These are phyloP conservation scores for Hybognathus amarus DNA, from an alignment of 2,797 vertebrate genomes.

Conservation along the genomic window DNA sequence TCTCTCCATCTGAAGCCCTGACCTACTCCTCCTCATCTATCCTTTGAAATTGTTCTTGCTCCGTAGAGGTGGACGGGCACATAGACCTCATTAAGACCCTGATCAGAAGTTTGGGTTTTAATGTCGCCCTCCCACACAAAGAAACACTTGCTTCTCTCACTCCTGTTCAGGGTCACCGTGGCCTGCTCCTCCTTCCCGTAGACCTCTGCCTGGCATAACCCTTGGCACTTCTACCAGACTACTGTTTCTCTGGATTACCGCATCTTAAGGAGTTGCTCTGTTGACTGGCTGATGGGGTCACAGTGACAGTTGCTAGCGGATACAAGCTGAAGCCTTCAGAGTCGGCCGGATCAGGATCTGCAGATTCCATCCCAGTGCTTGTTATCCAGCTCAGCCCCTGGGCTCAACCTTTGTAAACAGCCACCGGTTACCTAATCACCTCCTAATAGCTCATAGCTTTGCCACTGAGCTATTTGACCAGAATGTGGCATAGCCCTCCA, in stretches of 20 bases:
- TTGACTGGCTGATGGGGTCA: constrained; percentile 53
- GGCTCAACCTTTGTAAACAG: constrained; percentile 59
- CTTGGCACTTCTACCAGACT: constrained; percentile 45
- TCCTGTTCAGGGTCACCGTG: constrained; percentile 74
- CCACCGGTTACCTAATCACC: constrained; percentile 62
- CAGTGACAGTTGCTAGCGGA: constrained; percentile 53
- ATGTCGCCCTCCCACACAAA: constrained; percentile 66
- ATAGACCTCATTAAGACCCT: constrained; percentile 80
- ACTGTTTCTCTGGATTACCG: constrained; percentile 54
- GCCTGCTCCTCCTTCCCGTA: constrained; percentile 63
- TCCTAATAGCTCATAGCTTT: constrained; percentile 60
- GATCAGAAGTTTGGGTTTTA: constrained; percentile 76
- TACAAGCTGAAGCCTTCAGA: constrained; percentile 63
- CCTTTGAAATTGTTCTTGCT: constrained; percentile 84
- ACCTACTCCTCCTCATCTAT: constrained; percentile 82
- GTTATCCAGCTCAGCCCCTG: constrained; percentile 48
- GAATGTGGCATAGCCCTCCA: constrained; percentile 45
- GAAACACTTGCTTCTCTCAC: constrained; percentile 69
- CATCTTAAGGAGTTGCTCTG: constrained; percentile 54
- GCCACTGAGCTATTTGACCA: constrained; percentile 52
- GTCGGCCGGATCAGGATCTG: constrained; percentile 57
- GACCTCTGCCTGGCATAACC: constrained; percentile 49
- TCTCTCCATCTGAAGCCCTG: constrained; percentile 66
- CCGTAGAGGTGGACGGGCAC: constrained; percentile 77
- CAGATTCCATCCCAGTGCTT: constrained; percentile 52